These are phyloP conservation scores for Anguilla megastoma DNA, from an alignment of 2,797 vertebrate species.

Conservation along the genomic window DNA sequence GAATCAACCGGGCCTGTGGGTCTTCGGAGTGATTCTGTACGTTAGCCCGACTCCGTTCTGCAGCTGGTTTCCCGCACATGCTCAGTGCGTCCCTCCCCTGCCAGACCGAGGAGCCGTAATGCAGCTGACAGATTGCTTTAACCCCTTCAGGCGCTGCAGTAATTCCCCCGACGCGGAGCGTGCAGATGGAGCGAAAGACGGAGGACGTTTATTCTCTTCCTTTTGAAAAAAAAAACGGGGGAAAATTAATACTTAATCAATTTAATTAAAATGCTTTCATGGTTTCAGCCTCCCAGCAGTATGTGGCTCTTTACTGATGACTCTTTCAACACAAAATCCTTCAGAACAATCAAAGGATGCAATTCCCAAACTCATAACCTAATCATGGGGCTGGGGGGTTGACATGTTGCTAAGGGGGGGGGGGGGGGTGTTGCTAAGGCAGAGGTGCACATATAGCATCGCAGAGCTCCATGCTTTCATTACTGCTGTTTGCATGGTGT, in stretches of 20 bases:
- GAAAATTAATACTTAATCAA: slow-evolving; percentile 34
- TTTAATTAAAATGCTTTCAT: slow-evolving; percentile 45
- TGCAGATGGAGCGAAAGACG: slow-evolving; percentile 22
- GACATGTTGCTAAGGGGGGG: slow-evolving; percentile 19
- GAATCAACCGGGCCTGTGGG: neutral
- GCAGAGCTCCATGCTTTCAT: slow-evolving; percentile 38
- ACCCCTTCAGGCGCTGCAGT: slow-evolving; percentile 45
- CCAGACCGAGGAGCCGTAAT: slow-evolving; percentile 27
- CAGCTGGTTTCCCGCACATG: neutral
- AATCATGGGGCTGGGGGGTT: neutral
- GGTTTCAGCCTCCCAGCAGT: slow-evolving; percentile 18
- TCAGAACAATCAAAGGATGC: neutral
- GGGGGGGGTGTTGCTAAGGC: slow-evolving; percentile 43
- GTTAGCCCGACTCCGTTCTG: neutral
- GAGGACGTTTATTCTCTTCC: slow-evolving; percentile 2
- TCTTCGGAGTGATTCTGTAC: neutral
- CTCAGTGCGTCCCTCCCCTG: neutral
- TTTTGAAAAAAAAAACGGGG: slow-evolving; percentile 38
- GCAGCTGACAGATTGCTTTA: slow-evolving; percentile 51
- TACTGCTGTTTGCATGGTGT: slow-evolving; percentile 25
- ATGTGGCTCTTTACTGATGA: neutral
- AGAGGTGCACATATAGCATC: slow-evolving; percentile 47
- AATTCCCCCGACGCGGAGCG: slow-evolving; percentile 48
- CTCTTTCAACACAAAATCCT: neutral
- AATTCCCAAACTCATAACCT: neutral